These are phyloP conservation scores for Azorinus chamasolen DNA, from an alignment of 2,888 invertebrate species.

Conservation along the genomic window DNA sequence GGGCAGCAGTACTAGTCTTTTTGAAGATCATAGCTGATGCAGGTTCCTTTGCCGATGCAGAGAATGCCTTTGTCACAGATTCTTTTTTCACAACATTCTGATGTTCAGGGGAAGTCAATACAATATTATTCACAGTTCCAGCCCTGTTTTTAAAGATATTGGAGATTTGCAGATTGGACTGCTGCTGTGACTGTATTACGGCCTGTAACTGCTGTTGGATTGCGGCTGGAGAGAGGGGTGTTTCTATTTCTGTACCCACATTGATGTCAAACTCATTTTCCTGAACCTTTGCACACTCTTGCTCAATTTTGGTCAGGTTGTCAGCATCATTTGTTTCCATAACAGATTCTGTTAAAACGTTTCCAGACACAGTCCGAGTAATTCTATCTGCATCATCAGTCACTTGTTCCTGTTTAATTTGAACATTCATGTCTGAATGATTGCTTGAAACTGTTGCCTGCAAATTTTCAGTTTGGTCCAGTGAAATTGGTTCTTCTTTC, in stretches of 20 bases:
- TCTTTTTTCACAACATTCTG: no score
- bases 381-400: constrained; percentile 28
- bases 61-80: no score
- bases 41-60: no score
- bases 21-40: no score
- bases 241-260: constrained; percentile 24
- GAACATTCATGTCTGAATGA: constrained; percentile 4
- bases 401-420: constrained; percentile 50
- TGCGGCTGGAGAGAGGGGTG: constrained; percentile 24
- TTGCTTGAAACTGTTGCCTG: no score
- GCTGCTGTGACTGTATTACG: constrained; percentile 24
- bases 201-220: constrained; percentile 39
- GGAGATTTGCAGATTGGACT: no score
- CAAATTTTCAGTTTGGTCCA: background rate
- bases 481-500: constrained; percentile 28
- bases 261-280: constrained; percentile 29
- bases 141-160: no score
- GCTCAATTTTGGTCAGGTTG: constrained; percentile 87
- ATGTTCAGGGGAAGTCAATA: no score
- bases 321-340: constrained; percentile 52
- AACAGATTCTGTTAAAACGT: background rate
- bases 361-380: constrained; percentile 10
- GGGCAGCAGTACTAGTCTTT: no score
- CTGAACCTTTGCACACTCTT: constrained; percentile 87
- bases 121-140: no score